Base-by-base conservation (phyloP, 2,888 invertebrate genomes). In the Acanthosoma haemorrhoidale region DNA sequence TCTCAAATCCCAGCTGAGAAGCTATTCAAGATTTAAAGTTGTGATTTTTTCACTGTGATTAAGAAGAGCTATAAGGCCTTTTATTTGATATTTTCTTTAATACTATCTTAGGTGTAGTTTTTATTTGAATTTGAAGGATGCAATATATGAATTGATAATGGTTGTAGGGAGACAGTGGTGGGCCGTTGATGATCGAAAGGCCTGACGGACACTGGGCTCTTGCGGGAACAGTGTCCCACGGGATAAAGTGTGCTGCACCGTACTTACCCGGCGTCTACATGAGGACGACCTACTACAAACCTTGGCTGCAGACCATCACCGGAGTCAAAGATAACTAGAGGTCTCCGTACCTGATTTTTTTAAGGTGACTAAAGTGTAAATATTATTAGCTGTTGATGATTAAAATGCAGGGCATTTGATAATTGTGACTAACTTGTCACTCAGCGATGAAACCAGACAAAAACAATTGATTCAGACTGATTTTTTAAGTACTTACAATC, bases 231-330 rank as follows among this genome's bases (percentile, higher is more conserved):
- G 95, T 95, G 0, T 94, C 94, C 6, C 94, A 95, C 77, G 95
- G 95, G n/a, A 94, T 94, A 76, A 93, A 94, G 78, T 95, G 95
- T 77, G 94, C 94, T 0, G 91, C 93, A 3, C 94, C 94, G 0
- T 94, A 92, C 81, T 81, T 94, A 29, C 94, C 94, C 0, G 95
- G 95, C 9, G 94, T 95, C 38, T 95, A 95, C 80, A 95, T 95
- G 94, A 84, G 94, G 76, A 94, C 94, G 73, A 90, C 92, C 0
- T 94, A 84, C 81, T 95, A 93, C 80, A 94, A 93, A 77, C 92
- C 93, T 1, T 95, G 95, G 95, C 84, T 95, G 71, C 88, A 88
- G 78, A 89, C 88, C 76, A 88, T 94, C 76, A 92, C 92, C n/a
- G 91, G 91, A 39, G 87, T 91, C 41, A 73, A 74, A 58, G 66